These are phyloP conservation scores for Hypothenemus hampei DNA, from an alignment of 1,140 invertebrate genomes.

Conservation along the genomic window DNA sequence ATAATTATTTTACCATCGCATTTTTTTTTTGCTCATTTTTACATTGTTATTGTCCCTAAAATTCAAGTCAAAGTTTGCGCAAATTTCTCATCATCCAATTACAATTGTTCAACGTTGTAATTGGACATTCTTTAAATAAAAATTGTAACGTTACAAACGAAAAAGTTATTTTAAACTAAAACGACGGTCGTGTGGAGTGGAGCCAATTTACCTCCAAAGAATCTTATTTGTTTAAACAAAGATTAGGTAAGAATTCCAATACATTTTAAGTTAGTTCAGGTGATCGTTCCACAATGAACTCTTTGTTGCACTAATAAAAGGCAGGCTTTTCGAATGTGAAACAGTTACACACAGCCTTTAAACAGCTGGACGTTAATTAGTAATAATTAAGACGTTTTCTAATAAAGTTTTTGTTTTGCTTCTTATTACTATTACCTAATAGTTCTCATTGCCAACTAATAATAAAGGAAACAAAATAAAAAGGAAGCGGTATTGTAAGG, in stretches of 20 bases:
- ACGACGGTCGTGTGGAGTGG: neutral
- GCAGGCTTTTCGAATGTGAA: slow-evolving; percentile 1
- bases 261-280: neutral
- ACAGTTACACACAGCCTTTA: neutral
- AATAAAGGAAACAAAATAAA: no score
- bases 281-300: neutral
- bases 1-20: neutral
- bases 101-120: neutral
- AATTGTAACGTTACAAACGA: neutral
- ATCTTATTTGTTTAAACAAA: neutral
- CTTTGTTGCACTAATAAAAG: neutral
- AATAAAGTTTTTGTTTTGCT: neutral
- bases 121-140: neutral
- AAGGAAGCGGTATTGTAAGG: no score
- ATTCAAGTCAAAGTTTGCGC: neutral
- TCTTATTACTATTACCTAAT: neutral
- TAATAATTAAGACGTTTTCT: neutral
- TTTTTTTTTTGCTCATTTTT: neutral
- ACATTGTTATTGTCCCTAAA: neutral
- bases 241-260: neutral
- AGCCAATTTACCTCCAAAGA: neutral
- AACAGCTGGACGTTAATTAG: slow-evolving; percentile 3
- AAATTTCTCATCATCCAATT: neutral
- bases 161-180: neutral
- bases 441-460: neutral